Base-by-base conservation (phyloP, 2,113 vertebrate genomes). In the Symphodus melops region DNA sequence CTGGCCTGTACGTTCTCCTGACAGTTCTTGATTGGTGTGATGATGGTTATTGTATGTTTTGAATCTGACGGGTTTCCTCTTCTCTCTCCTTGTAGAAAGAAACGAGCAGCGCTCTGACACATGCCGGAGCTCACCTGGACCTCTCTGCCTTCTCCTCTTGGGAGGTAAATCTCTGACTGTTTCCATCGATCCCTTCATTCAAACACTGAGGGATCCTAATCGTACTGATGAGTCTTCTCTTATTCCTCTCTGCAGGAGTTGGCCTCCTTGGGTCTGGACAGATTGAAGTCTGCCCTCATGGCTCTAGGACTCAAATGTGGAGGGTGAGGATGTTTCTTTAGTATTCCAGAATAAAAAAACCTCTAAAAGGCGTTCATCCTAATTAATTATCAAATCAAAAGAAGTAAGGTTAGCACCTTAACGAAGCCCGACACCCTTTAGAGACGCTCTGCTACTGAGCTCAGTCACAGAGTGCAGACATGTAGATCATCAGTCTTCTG, bases 101-200 rank as follows among this genome's bases (percentile, higher is more conserved):
- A 89, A 96, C 98, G 0, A 99, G 98, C 77, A 99, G 98, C 17
- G 98, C 98, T 5, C 86, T 99, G 85, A 99, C 98, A 11, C 98
- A 99, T 0, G 95, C 97, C 1, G 98, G 98, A 81, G 98, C 98
- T 87, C 98, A 99, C 88, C 89, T 99, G 91, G 98, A 99, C 85
- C 96, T 99, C n/a, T 99, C 98, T 0, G 98, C 98, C 0, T 99
- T 99, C 75, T 99, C 98, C 1, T 99, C 98, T 3, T 99, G 98
- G 98, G 98, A 99, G 96, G 98, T 99, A 90, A 80, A 46, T 46
- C 0, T 57, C 4, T 1, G 33, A 16, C 2, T 21, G 13, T 23
- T 0, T 52, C 25, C 13, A 57, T 14, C 1, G 17, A 39, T 0
- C 0, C 6, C 23, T n/a, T 33, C 8, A 65, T 41, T 20, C 5